Percentiles rank a stretch among this genome's conserved stretches.
Evolutionary conservation across 2,888 invertebrate genomes (phyloP).

Genomic region (Amphipoea oculea): DNA sequence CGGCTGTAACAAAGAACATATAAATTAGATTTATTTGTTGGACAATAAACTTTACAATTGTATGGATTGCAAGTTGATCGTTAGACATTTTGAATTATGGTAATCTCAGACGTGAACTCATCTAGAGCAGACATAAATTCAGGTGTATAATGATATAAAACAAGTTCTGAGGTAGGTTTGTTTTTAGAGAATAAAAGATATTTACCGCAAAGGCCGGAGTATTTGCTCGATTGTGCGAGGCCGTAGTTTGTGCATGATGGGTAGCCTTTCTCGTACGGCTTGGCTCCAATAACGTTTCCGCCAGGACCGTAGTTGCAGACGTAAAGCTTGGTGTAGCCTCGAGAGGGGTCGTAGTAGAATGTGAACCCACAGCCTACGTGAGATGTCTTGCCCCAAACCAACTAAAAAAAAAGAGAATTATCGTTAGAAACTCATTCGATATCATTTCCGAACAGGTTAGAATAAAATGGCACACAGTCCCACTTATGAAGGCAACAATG

Average conservation of each 20-base stretch:
- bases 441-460: constrained; percentile 8
- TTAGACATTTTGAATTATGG: background rate
- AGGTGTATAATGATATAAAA: background rate
- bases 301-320: constrained; percentile 96
- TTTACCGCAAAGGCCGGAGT: constrained; percentile 95
- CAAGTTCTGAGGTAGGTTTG: background rate
- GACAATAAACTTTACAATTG: background rate
- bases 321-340: constrained; percentile 95
- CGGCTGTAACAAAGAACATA: constrained; percentile 79
- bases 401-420: constrained; percentile 84
- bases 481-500: constrained; percentile 39
- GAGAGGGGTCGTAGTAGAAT: constrained; percentile 93
- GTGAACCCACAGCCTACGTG: constrained; percentile 96
- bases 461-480: constrained; percentile 18
- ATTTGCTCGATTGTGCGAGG: constrained; percentile 93
- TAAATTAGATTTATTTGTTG: constrained; percentile 52
- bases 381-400: constrained; percentile 97
- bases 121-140: background rate
- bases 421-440: constrained; percentile 42
- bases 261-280: constrained; percentile 94
- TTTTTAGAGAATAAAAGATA: constrained; percentile 68
- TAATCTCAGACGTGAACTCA: background rate
- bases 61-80: background rate
- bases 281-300: constrained; percentile 94
- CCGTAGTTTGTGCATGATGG: constrained; percentile 93